Base-by-base conservation (phyloP, 2,888 invertebrate genomes). In the Priocnemis perturbator region DNA sequence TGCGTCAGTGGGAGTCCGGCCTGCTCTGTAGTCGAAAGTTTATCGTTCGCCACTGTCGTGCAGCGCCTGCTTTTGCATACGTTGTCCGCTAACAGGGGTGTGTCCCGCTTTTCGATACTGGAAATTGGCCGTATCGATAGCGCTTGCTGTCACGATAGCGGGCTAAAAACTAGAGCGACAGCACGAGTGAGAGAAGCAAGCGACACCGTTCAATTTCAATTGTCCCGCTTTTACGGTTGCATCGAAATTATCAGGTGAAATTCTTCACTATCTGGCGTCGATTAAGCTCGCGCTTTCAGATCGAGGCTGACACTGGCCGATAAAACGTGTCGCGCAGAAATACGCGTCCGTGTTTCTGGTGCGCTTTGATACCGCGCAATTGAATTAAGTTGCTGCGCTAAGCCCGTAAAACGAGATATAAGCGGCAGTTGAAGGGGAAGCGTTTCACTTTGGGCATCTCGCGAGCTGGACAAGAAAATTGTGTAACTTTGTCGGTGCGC, bases 241-340 rank as follows among this genome's bases (percentile, higher is more conserved):
- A 9, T 21, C 64, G 64, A 66, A 76, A 70, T 75, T 72, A 73
- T 69, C 70, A 61, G 58, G 61, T 64, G 66, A 73, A 78, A 74
- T 82, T 82, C 81, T 81, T 81, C 79, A 81, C 80, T 76, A 76
- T 74, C 60, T 71, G 65, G 63, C 67, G 44, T 62, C 70, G 76
- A 76, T 73, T 72, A 73, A 75, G 73, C 50, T 50, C 17, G n/a
- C 19, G 19, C 19, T 47, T 17, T 17, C 11, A 11, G 37, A 37
- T 37, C 37, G 37, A 37, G 7, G 4, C 37, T 11, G 37, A 11
- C 37, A 37, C 37, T 37, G 7, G 37, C 7, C 37, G 37, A 9
- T 7, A 37, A 11, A 11, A 11, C 11, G 37, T 7, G 26, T 4
- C 47, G 47, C 47, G 47, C 11, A 11, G 4, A 3, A 47, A 47